A percentile compares a stretch with the other conserved stretches of the same genome.
Conservation (phyloP, 2,113 vertebrate genomes). For the Balaeniceps rex region DNA sequence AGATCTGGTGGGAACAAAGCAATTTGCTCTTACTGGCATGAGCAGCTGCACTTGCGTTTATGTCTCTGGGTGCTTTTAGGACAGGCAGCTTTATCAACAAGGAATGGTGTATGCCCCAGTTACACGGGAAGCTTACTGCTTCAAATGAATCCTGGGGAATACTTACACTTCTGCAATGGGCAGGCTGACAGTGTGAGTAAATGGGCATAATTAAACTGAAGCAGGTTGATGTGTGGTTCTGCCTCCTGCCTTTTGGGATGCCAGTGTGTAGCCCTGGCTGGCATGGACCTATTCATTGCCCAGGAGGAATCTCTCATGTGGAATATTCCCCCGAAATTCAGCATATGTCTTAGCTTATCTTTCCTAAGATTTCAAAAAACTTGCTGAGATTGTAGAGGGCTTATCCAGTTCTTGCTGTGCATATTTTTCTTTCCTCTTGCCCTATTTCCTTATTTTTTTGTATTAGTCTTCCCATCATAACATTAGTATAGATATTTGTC, state of each 20-base stretch:
- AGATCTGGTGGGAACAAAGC: background rate
- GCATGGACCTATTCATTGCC: background rate
- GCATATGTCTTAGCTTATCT: background rate
- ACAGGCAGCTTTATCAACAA: background rate
- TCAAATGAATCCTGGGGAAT: background rate
- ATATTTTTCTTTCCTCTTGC: background rate
- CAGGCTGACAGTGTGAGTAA: background rate
- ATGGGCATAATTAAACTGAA: background rate
- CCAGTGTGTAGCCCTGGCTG: background rate
- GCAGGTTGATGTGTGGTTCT: background rate
- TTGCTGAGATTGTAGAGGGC: background rate
- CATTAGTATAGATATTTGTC: background rate
- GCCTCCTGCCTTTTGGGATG: background rate
- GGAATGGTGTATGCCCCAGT: accelerated
- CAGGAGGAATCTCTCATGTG: background rate
- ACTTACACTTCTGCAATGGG: background rate
- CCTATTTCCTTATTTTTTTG: background rate
- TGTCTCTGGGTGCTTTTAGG: background rate
- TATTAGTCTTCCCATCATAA: background rate
- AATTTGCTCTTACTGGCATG: background rate
- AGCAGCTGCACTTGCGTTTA: background rate
- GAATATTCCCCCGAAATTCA: background rate
- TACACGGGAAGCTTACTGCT: background rate
- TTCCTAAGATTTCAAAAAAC: background rate
- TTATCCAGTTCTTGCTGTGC: background rate